Conservation (phyloP, 1,140 invertebrate genomes). For the Holcopasites calliopsidis region DNA sequence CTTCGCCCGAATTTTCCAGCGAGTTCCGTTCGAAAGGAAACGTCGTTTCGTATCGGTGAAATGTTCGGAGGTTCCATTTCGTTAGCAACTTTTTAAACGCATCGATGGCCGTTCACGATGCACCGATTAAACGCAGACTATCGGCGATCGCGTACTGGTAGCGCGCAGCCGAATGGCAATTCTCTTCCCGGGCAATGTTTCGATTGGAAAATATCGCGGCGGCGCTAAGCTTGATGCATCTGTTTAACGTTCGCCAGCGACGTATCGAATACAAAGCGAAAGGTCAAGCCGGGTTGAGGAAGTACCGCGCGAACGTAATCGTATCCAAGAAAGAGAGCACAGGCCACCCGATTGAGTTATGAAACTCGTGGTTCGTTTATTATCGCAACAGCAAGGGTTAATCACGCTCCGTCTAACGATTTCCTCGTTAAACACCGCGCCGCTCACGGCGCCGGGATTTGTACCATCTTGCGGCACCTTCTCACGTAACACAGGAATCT, state of each 20-base stretch:
- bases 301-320: slow-evolving; percentile 19
- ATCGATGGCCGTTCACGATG: too few species aligned
- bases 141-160: too few species aligned
- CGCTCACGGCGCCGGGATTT: slow-evolving; percentile 27
- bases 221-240: too few species aligned
- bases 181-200: too few species aligned
- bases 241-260: too few species aligned
- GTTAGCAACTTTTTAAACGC: not conserved
- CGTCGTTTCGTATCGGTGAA: not conserved
- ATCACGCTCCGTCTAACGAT: slow-evolving; percentile 49
- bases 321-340: slow-evolving; percentile 35
- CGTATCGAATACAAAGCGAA: not conserved
- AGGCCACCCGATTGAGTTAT: slow-evolving; percentile 39
- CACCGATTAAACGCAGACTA: too few species aligned
- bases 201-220: too few species aligned
- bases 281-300: not conserved
- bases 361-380: slow-evolving; percentile 46
- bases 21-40: not conserved
- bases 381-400: slow-evolving; percentile 45
- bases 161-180: too few species aligned
- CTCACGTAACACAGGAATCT: not conserved
- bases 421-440: slow-evolving; percentile 41
- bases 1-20: not conserved
- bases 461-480: slow-evolving; percentile 16
- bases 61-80: not conserved